A percentile compares a stretch with the other conserved stretches of the same genome.
These are phyloP conservation scores for Himantopus leucocephalus DNA, from an alignment of 2,113 vertebrate genomes.

Conservation along the genomic window DNA sequence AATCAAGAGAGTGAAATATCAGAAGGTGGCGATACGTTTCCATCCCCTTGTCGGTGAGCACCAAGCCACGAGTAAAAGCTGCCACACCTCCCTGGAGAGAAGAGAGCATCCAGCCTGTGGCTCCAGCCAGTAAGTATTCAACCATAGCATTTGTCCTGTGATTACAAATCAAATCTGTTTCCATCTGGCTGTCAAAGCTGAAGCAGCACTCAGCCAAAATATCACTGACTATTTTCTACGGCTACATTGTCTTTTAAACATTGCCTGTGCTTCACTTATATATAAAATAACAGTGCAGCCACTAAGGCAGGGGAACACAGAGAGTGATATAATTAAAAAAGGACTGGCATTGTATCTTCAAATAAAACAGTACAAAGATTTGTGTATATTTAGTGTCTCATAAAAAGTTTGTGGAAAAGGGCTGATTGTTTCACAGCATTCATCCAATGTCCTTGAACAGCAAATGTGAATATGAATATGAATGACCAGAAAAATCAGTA, in stretches of 20 bases:
- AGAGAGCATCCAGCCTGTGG: not conserved
- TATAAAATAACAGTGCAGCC: not conserved
- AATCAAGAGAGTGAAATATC: not conserved
- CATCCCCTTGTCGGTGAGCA: rapidly evolving
- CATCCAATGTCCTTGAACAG: not conserved
- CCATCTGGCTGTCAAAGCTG: not conserved
- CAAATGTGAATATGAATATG: not conserved
- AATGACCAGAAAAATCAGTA: not conserved
- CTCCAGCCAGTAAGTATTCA: not conserved
- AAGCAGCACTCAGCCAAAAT: not conserved
- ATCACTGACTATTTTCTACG: not conserved
- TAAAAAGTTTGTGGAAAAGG: not conserved
- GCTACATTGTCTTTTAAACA: not conserved
- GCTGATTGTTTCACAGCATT: not conserved
- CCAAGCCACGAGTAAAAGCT: not conserved
- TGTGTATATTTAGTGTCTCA: not conserved
- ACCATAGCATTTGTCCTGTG: not conserved
- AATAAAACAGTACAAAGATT: not conserved
- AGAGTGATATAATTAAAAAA: too few relatives aligned
- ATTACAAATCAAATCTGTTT: not conserved
- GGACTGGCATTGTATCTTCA: not conserved
- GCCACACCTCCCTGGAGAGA: not conserved
- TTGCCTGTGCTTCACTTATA: not conserved
- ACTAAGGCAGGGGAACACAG: not conserved
- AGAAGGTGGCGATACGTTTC: not conserved